Conservation (phyloP, 92 coral and sea anemone genomes). For the Epizoanthus ramosus region DNA sequence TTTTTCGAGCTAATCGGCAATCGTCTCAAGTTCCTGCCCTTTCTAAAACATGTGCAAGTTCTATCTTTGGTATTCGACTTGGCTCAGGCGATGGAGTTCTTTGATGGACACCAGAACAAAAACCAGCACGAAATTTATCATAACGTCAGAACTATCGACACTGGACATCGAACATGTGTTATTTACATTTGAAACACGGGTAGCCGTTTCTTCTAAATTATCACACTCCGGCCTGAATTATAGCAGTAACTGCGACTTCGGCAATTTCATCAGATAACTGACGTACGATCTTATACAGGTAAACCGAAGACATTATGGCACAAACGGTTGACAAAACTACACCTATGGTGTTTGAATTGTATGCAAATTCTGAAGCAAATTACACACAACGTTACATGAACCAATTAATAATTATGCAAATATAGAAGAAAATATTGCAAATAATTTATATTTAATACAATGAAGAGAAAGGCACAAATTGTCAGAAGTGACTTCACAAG, state of each 20-base stretch:
- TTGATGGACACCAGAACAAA: background rate
- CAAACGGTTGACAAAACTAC: conserved; percentile 3
- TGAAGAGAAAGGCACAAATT: too few species aligned
- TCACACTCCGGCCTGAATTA: conserved; percentile 17
- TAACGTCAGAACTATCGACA: conserved; percentile 18
- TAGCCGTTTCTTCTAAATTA: background rate
- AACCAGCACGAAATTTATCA: conserved; percentile 13
- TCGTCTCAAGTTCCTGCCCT: conserved; percentile 1
- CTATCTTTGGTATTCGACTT: conserved; percentile 26
- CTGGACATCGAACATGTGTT: too few species aligned
- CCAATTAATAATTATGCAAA: too few species aligned
- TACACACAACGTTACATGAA: too few species aligned
- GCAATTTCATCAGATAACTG: background rate
- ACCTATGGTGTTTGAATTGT: background rate
- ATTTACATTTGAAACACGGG: background rate
- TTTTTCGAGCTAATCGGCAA: background rate
- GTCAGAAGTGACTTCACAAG: too few species aligned
- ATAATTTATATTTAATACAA: too few species aligned
- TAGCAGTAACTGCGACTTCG: too few species aligned
- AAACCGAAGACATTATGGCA: conserved; percentile 16
- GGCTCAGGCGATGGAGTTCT: conserved; percentile 8
- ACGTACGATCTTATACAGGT: conserved; percentile 9
- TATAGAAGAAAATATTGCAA: too few species aligned
- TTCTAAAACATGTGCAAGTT: conserved; percentile 16
- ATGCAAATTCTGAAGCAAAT: too few species aligned